A percentile compares a stretch with the other conserved stretches of the same genome.
These are phyloP conservation scores for Aporophyla lueneburgensis DNA, from an alignment of 2,888 invertebrate species.

Conservation along the genomic window DNA sequence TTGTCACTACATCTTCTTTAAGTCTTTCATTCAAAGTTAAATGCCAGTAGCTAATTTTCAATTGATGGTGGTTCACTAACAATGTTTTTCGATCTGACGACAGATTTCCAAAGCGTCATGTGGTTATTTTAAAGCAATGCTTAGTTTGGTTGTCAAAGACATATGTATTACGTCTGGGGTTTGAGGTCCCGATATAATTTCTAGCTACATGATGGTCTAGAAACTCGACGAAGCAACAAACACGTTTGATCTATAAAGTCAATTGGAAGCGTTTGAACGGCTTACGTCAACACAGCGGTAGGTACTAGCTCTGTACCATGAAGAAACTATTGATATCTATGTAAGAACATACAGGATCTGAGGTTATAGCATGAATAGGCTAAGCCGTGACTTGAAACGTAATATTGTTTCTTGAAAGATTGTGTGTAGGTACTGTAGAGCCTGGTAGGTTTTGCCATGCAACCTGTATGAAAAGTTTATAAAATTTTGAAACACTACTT, in stretches of 20 bases:
- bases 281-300: constrained; percentile 12
- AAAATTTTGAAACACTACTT: not conserved
- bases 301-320: not conserved
- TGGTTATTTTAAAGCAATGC: not conserved
- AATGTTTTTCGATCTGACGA: not conserved
- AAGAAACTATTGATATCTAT: constrained; percentile 15
- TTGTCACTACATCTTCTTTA: too few relatives aligned
- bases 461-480: not conserved
- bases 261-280: constrained; percentile 15
- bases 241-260: constrained; percentile 31
- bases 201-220: constrained; percentile 4
- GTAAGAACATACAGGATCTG: not conserved
- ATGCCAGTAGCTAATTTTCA: not conserved
- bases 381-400: not conserved
- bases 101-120: not conserved
- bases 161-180: not conserved
- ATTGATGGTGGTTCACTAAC: too few relatives aligned
- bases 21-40: not conserved
- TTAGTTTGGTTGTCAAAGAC: not conserved
- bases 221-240: constrained; percentile 13
- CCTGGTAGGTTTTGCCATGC: too few relatives aligned
- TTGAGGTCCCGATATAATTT: not conserved
- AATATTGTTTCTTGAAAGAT: not conserved
- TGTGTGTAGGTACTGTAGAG: not conserved
- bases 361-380: not conserved